A percentile compares a stretch with the other conserved stretches of the same genome.
These are phyloP conservation scores for Umimayanthus chanpuru DNA, from an alignment of 92 coral and sea anemone genomes.

Conservation along the genomic window DNA sequence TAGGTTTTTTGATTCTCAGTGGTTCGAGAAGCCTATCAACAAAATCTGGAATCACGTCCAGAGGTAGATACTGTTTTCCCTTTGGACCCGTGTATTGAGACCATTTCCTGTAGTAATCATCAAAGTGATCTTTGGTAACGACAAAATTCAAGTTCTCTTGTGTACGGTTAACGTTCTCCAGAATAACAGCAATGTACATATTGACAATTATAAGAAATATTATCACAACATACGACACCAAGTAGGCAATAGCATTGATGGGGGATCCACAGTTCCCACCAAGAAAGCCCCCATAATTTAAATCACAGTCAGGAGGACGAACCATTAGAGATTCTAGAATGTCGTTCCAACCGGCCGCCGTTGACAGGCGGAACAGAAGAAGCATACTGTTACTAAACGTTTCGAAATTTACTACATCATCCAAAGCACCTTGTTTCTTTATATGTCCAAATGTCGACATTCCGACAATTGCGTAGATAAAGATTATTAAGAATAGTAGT, in stretches of 20 bases:
- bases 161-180: constrained; percentile 91
- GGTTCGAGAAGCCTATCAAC: constrained; percentile 84
- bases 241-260: constrained; percentile 62
- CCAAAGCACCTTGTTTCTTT: constrained; percentile 79
- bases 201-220: constrained; percentile 87
- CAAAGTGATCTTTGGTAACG: constrained; percentile 83
- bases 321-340: constrained; percentile 87
- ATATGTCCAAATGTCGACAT: constrained; percentile 92
- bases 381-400: constrained; percentile 89
- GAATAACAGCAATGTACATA: constrained; percentile 92
- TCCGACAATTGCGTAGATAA: constrained; percentile 92
- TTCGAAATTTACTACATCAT: constrained; percentile 88
- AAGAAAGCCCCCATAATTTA: constrained; percentile 54
- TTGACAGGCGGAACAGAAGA: constrained; percentile 85
- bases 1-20: constrained; percentile 74
- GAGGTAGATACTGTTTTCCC: constrained; percentile 84
- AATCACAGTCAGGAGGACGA: constrained; percentile 87
- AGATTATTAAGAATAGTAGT: constrained; percentile 81
- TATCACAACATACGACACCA: constrained; percentile 77
- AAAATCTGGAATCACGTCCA: constrained; percentile 76
- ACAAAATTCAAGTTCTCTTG: constrained; percentile 88
- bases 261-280: constrained; percentile 87
- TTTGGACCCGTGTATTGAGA: constrained; percentile 69
- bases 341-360: constrained; percentile 98
- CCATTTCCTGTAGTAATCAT: constrained; percentile 87